Base-by-base conservation (phyloP, 2,113 vertebrate species). In the Quiscalus mexicanus region DNA sequence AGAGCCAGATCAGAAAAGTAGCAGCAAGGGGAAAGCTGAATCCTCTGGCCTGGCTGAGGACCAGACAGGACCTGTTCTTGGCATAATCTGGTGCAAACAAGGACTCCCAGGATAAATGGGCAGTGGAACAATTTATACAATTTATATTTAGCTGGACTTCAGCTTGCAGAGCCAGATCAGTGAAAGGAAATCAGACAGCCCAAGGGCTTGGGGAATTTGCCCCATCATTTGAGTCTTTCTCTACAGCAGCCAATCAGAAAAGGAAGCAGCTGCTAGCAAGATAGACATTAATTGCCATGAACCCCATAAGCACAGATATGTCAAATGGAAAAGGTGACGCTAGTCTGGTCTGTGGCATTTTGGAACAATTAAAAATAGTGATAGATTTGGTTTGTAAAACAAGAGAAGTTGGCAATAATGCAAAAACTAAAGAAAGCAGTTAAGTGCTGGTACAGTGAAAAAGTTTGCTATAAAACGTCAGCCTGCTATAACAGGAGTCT, bases 271-370 rank as follows among this genome's bases (percentile, higher is more conserved):
- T 96, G 95, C 81, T 94, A 87, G 82, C 41, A 56, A 90, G 91
- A 94, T 85, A 81, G 81, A 94, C 69, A 27, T 91, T 91, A 95
- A 95, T 92, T 94, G 81, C 87, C 62, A 41, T 22, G 65, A 94
- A 84, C 28, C 19, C 44, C 14, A 3, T 91, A 87, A 85, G 77
- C 53, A 87, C 45, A 87, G 84, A 93, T 93, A 95, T 42, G 77
- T 91, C 77, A 95, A 87, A 96, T 91, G 95, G 95, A 97, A 97
- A 97, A 96, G 91, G 93, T 96, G 94, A 96, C 62, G 95, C 37
- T 55, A 75, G 94, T 95, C 95, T 96, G 89, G 89, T 92, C 65
- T 73, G 49, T 85, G 87, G 78, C 87, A 95, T 93, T 97, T 87
- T 96, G 91, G 77, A 96, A 95, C 81, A 96, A 94, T 91, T 94